Evolutionary conservation across 2,888 invertebrate species (phyloP).

Genomic region (Apodemia zela): DNA sequence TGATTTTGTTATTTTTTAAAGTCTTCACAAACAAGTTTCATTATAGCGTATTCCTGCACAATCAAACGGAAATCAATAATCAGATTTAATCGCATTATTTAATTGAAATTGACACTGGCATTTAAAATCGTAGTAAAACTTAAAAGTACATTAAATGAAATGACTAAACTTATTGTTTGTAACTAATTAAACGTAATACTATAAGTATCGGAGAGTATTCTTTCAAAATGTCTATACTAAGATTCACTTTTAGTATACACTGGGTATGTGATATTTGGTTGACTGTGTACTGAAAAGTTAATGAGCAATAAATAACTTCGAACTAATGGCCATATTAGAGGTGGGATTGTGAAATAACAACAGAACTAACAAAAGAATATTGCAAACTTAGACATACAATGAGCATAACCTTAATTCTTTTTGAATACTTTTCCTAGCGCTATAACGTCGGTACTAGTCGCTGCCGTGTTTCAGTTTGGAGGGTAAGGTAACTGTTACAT

Average conservation of each 20-base stretch:
- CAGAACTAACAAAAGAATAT: background rate
- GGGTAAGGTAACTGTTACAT: no score
- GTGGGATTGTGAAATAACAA: background rate
- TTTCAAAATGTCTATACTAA: background rate
- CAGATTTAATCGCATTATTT: no score
- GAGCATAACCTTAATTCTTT: background rate
- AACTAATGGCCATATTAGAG: background rate
- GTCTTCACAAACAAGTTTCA: no score
- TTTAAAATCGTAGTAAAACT: no score
- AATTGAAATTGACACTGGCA: no score
- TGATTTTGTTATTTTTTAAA: no score
- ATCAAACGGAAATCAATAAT: no score
- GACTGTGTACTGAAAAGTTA: background rate
- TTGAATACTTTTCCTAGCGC: no score
- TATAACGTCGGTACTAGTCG: no score
- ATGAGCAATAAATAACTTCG: background rate
- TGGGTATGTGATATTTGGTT: background rate
- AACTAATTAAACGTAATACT: background rate
- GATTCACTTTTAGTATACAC: background rate
- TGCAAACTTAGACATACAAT: no score
- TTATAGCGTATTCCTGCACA: no score
- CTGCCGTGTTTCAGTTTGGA: no score
- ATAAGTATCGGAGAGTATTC: background rate
- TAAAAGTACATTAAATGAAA: background rate
- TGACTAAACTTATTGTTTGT: background rate